These are phyloP conservation scores for Phymorhynchus buccinoides DNA, from an alignment of 1,140 invertebrate genomes.

Conservation along the genomic window DNA sequence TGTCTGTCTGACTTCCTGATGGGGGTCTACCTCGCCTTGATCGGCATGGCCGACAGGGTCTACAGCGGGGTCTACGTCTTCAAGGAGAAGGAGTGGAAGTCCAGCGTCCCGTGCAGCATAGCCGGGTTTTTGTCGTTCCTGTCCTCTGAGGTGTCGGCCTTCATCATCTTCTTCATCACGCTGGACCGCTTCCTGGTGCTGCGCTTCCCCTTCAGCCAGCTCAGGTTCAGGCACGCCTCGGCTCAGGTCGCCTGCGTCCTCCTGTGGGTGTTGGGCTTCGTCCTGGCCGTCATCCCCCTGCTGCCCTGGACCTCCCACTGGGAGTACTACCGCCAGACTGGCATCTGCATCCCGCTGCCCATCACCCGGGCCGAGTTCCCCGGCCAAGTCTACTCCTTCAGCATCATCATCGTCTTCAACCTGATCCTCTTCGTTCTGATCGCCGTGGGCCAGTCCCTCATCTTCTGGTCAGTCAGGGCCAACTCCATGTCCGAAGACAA, in stretches of 20 bases:
- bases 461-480: no score
- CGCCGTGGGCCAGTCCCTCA: no score
- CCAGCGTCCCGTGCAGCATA: slow-evolving; percentile 18
- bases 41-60: slow-evolving; percentile 32
- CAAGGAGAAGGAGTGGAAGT: slow-evolving; percentile 29
- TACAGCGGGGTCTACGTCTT: slow-evolving; percentile 54
- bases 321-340: slow-evolving; percentile 54
- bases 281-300: slow-evolving; percentile 31
- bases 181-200: slow-evolving; percentile 32
- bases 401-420: no score
- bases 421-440: no score
- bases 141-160: slow-evolving; percentile 40
- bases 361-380: no score
- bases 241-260: slow-evolving; percentile 12
- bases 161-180: slow-evolving; percentile 51
- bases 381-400: no score
- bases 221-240: neutral
- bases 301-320: slow-evolving; percentile 25
- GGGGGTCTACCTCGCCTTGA: slow-evolving; percentile 34
- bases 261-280: slow-evolving; percentile 6
- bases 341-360: no score
- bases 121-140: slow-evolving; percentile 38
- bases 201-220: neutral
- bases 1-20: slow-evolving; percentile 41
- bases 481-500: no score